Evolutionary conservation across 1,140 invertebrate species (phyloP).

Genomic region (Theocolax elegans): DNA sequence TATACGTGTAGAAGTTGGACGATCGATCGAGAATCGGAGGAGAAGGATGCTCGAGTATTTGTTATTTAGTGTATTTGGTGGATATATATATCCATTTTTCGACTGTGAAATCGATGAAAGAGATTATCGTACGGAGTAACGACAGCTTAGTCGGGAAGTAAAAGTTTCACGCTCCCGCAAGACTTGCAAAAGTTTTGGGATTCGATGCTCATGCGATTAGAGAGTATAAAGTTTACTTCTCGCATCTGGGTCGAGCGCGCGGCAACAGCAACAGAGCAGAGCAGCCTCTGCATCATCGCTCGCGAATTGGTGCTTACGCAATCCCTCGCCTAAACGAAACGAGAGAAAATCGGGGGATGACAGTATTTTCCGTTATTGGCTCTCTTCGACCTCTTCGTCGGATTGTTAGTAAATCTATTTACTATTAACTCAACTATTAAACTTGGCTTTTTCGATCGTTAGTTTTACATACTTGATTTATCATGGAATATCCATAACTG

Average conservation of each 20-base stretch:
- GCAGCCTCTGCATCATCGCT: background rate
- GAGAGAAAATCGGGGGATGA: background rate
- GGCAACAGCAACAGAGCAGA: no score
- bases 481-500: no score
- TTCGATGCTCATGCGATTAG: slow-evolving; percentile 35
- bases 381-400: background rate
- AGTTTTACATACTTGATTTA: no score
- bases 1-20: no score
- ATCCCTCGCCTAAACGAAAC: slow-evolving; percentile 12
- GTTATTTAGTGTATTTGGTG: no score
- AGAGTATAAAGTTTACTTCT: slow-evolving; percentile 32
- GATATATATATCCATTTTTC: background rate
- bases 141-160: slow-evolving; percentile 26
- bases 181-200: slow-evolving; percentile 37
- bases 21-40: no score
- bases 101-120: background rate
- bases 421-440: no score
- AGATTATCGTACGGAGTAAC: slow-evolving; percentile 17
- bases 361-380: slow-evolving; percentile 24
- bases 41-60: no score
- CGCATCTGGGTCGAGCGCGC: slow-evolving; percentile 28
- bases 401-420: no score
- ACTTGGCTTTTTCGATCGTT: no score
- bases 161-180: slow-evolving; percentile 26
- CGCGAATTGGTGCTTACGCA: background rate